Evolutionary conservation across 2,797 vertebrate species (phyloP).

Genomic region (Spatula clypeata): DNA sequence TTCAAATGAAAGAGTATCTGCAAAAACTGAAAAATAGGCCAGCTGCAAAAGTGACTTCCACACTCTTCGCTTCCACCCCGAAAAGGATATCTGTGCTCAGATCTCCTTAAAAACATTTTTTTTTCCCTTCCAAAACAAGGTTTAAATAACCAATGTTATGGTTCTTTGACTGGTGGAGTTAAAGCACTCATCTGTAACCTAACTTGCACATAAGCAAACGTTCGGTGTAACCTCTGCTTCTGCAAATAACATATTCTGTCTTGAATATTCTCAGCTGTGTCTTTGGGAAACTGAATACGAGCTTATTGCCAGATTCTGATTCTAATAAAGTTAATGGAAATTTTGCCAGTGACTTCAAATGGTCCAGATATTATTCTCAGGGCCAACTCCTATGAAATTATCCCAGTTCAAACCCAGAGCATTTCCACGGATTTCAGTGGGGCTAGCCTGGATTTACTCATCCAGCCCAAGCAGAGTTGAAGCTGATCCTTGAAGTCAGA

Average conservation of each 20-base stretch:
- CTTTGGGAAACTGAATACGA: slow-evolving; percentile 48
- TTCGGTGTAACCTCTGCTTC: not conserved
- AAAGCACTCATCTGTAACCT: not conserved
- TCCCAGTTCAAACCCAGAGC: slow-evolving; percentile 42
- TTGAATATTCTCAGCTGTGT: slow-evolving; percentile 68
- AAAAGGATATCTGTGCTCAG: not conserved
- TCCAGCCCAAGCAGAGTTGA: not conserved
- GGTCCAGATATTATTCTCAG: slow-evolving; percentile 36
- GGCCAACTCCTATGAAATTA: slow-evolving; percentile 59
- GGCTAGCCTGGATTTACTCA: slow-evolving; percentile 18
- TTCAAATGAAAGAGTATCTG: not conserved
- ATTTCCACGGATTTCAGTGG: not conserved
- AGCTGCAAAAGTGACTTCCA: not conserved
- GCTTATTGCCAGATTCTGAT: slow-evolving; percentile 66
- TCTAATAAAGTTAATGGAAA: slow-evolving; percentile 71
- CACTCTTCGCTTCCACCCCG: not conserved
- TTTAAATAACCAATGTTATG: not conserved
- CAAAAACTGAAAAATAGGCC: not conserved
- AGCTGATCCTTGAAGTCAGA: not conserved
- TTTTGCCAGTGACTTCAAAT: slow-evolving; percentile 71
- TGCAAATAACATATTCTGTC: slow-evolving; percentile 41
- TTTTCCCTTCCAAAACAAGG: not conserved
- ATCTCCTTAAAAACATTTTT: not conserved
- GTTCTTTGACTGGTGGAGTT: not conserved
- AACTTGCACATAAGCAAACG: not conserved